Base-by-base conservation (phyloP, 2,113 vertebrate species). In the Hydrolagus affinis region DNA sequence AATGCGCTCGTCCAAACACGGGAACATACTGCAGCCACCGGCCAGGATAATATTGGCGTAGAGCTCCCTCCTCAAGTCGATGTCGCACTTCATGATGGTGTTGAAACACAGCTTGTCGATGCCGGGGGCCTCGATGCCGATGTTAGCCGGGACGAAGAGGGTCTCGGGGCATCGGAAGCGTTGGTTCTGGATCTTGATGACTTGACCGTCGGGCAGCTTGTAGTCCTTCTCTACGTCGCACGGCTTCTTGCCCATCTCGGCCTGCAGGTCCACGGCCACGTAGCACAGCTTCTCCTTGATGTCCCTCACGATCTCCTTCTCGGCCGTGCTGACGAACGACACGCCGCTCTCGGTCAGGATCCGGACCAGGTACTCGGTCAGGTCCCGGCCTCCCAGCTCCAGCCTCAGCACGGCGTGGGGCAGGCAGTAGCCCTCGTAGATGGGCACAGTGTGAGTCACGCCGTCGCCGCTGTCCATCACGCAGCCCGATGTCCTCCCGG, bases 341-440 rank as follows among this genome's bases (percentile, higher is more conserved):
- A 93, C 19, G 44, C 88, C 85, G 0, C 85, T 87, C 88, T 91
- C 89, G 88, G 91, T 93, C 90, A 95, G 88, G 86, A 94, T 91
- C 89, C 83, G 77, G 85, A 88, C 92, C 88, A 91, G 80, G 70
- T 90, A 90, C 87, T 88, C 93, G 87, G 93, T 93, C 86, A 94
- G 88, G 66, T 91, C 90, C 15, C 87, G 85, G 28, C 89, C 89
- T 0, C 86, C 88, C 85, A 89, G 66, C 60, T 88, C 70, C 28
- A 91, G 87, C 23, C 78, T 68, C 78, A 89, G 86, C 56, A 91
- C 71, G 3, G 85, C 90, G 15, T 74, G 14, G 62, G 86, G 85
- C 30, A 91, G 89, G 80, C 89, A 91, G 86, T 87, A 92, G 11
- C 90, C 90, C 30, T 89, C 87, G 75, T 88, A 90, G 86, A 87